Conservation (phyloP, 2,797 vertebrate genomes). For the Bradypodion pumilum region DNA sequence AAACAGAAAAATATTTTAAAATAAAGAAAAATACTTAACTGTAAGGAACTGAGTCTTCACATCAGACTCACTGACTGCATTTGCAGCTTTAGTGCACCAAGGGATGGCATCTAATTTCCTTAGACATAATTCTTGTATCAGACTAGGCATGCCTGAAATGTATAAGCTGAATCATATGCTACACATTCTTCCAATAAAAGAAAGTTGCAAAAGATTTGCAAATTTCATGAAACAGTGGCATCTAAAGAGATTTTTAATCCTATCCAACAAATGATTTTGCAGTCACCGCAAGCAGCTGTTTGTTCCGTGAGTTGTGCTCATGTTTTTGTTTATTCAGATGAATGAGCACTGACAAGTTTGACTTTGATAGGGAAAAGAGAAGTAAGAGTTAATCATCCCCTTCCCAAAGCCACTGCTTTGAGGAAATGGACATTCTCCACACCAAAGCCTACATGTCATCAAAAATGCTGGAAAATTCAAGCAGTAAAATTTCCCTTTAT, state of each 20-base stretch:
- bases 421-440: not conserved
- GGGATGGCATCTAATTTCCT: slow-evolving; percentile 13
- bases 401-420: not conserved
- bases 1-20: too few species aligned
- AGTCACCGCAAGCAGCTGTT: not conserved
- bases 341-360: not conserved
- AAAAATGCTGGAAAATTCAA: not conserved
- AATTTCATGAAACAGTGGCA: not conserved
- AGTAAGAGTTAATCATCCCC: not conserved
- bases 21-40: not conserved
- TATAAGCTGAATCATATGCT: not conserved
- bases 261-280: not conserved
- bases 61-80: not conserved
- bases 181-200: not conserved
- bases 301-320: too few species aligned
- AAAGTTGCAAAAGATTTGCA: not conserved
- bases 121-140: not conserved
- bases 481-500: not conserved
- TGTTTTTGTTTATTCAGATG: not conserved
- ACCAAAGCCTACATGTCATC: not conserved
- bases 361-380: not conserved
- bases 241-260: not conserved
- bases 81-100: not conserved
- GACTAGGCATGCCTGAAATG: not conserved
- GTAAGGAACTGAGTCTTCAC: not conserved